phyloP scores from a whole-genome alignment of 1,140 invertebrate genomes.

The Saccostrea echinata region DNA sequence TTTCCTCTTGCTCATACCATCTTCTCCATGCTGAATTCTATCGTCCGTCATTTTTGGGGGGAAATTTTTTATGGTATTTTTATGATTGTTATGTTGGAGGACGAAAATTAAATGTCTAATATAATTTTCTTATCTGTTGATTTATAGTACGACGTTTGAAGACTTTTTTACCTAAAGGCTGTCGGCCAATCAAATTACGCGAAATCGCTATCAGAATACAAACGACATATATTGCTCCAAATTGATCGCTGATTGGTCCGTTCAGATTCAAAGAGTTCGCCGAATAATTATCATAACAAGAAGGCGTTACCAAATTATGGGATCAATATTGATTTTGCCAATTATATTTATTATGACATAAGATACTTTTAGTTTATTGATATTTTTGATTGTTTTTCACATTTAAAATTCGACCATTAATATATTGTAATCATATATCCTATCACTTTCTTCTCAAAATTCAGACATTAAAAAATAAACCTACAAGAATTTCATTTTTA shows the following conservation, averaged over 20 bases:
- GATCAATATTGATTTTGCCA: not conserved
- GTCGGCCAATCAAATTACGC: slow-evolving; percentile 60
- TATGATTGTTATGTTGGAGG: slow-evolving; percentile 43
- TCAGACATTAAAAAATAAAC: no score
- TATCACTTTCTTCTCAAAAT: no score
- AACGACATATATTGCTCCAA: slow-evolving; percentile 50
- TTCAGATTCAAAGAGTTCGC: not conserved
- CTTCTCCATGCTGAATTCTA: slow-evolving; percentile 52
- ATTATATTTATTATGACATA: slow-evolving; percentile 9
- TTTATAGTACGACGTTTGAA: slow-evolving; percentile 56
- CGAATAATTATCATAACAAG: slow-evolving; percentile 20
- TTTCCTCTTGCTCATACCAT: slow-evolving; percentile 59
- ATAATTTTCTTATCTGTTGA: slow-evolving; percentile 61
- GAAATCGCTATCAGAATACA: slow-evolving; percentile 54
- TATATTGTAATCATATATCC: no score
- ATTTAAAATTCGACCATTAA: no score
- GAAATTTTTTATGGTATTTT: slow-evolving; percentile 31
- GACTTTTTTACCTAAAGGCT: slow-evolving; percentile 48
- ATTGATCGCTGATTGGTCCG: slow-evolving; percentile 53
- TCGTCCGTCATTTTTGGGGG: slow-evolving; percentile 56
- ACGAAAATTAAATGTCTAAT: slow-evolving; percentile 62
- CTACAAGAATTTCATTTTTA: no score
- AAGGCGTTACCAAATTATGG: slow-evolving; percentile 21
- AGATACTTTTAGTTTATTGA: not conserved
- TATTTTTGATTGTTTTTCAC: not conserved